Evolutionary conservation across 2,888 invertebrate genomes (phyloP), one percentile per base, ranked within the genome.

Genomic region (Slavum lentiscoides): DNA sequence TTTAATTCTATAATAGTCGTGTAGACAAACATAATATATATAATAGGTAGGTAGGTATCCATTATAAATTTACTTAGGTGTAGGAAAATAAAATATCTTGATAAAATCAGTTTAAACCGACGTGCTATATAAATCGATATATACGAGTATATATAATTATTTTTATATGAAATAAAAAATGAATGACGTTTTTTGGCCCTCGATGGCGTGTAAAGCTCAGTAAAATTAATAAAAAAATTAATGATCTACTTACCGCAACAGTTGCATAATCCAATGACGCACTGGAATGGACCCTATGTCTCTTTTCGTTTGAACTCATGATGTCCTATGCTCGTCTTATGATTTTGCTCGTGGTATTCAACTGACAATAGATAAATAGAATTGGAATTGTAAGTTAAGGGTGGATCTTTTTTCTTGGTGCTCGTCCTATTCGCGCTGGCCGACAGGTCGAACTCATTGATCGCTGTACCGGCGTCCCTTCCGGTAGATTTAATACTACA

Each of bases 351-450:
- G 43, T 59, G 30, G 13, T 49, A 15, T 6, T 43, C 58, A 55
- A 37, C 6, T 55, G 66, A 30, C 43, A n/a, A 64, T 39, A n/a
- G n/a, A 30, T 30, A 58, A 53, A 39, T 8, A 64, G 6, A 39
- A 21, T 9, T 62, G 19, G 11, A 70, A 13, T 21, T 19, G 13
- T 55, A 23, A 2, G 62, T 72, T 64, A 43, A 23, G 77, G 39
- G 15, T 21, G 7, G 19, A 74, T 73, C 73, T 82, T 82, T 82
- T 82, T 82, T 53, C 82, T 77, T 39, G 82, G 82, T 55, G 82
- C 74, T 67, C 82, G 64, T 80, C 82, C 82, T 68, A 73, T 82
- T 53, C 73, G 72, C 15, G 72, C 82, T 66, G 82, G 80, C n/a
- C 58, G 77, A 80, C 66, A 62, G 43, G 39, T 69, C 6, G 80